Evolutionary conservation across 2,113 vertebrate genomes (phyloP).

Genomic region (Cololabis saira): DNA sequence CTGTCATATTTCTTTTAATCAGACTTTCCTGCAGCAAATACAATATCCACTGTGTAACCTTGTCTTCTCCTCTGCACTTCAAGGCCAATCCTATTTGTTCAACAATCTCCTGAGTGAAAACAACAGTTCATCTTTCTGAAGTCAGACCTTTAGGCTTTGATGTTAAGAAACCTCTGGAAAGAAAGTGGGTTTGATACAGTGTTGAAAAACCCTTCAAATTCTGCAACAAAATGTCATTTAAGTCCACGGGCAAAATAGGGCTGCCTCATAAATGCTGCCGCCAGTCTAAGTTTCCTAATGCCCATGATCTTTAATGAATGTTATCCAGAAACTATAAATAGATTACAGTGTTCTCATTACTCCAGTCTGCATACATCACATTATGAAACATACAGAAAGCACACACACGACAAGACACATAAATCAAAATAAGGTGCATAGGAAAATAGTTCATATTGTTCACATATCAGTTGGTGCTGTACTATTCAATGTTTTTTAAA

Average conservation of each 20-base stretch:
- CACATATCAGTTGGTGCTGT: not conserved
- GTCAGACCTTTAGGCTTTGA: constrained; percentile 21
- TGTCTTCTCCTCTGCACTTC: not conserved
- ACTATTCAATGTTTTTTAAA: too few relatives aligned
- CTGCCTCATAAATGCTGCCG: constrained; percentile 7
- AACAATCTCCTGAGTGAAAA: not conserved
- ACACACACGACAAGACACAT: not conserved
- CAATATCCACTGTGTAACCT: not conserved
- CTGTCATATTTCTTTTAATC: not conserved
- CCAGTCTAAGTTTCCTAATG: not conserved
- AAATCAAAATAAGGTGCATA: not conserved
- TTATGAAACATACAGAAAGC: not conserved
- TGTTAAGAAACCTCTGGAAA: constrained; percentile 2
- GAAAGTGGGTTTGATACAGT: not conserved
- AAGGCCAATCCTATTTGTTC: not conserved
- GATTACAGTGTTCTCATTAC: constrained; percentile 5
- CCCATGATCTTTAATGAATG: not conserved
- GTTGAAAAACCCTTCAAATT: constrained; percentile 10
- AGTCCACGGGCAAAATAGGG: not conserved
- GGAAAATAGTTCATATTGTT: too few relatives aligned
- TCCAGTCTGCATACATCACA: not conserved
- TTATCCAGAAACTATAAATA: not conserved
- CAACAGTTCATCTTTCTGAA: constrained; percentile 21
- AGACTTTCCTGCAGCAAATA: not conserved
- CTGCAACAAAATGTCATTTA: constrained; percentile 1